Conservation (phyloP, 2,113 vertebrate genomes). For the Plestiodon gilberti region DNA sequence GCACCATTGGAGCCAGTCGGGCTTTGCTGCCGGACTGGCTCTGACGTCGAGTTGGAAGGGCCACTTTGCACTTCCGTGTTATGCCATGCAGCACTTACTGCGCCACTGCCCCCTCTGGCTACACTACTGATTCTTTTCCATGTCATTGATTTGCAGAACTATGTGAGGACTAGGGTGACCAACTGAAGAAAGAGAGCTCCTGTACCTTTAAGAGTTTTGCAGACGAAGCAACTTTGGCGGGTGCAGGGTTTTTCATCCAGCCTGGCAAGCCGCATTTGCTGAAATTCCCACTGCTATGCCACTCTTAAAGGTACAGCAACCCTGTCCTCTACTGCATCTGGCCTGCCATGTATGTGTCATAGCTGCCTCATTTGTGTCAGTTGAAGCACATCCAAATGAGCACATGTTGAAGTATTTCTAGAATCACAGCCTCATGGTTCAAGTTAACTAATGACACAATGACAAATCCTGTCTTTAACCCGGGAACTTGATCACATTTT, state of each 20-base stretch:
- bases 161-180: background rate
- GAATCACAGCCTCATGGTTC: background rate
- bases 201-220: background rate
- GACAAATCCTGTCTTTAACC: accelerated
- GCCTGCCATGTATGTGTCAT: background rate
- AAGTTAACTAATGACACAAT: background rate
- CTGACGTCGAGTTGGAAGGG: too few relatives aligned
- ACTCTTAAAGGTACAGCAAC: background rate
- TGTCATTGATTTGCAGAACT: too few relatives aligned
- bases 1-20: too few relatives aligned
- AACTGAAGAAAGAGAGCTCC: background rate
- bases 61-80: too few relatives aligned
- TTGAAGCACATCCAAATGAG: background rate
- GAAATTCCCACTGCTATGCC: too few relatives aligned
- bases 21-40: too few relatives aligned
- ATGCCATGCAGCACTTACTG: too few relatives aligned
- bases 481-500: background rate
- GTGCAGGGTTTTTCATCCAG: background rate
- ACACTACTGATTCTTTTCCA: too few relatives aligned
- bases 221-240: too few relatives aligned
- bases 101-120: too few relatives aligned
- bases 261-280: background rate
- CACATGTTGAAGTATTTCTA: background rate
- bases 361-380: background rate
- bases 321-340: background rate